Evolutionary conservation across 2,888 invertebrate genomes (phyloP).

Genomic region (Anagyrus pseudococci): DNA sequence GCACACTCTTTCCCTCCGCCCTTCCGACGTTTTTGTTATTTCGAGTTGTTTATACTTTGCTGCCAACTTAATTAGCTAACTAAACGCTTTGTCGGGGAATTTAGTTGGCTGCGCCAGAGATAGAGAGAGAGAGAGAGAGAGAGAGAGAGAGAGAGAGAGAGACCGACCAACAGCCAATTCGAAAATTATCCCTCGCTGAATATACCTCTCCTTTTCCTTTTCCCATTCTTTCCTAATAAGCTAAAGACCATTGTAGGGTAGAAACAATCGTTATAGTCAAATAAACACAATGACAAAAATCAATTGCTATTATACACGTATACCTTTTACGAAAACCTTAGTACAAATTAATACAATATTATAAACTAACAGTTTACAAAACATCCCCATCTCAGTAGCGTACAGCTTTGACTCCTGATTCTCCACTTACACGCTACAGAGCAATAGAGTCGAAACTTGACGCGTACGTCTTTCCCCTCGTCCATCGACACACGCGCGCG

Average conservation of each 20-base stretch:
- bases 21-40: not conserved
- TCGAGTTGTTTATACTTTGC: not conserved
- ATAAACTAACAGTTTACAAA: constrained; percentile 25
- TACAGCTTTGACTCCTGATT: too few relatives aligned
- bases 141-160: not conserved
- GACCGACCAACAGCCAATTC: not conserved
- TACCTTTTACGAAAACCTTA: too few relatives aligned
- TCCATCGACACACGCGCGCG: constrained; percentile 37
- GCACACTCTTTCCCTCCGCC: not conserved
- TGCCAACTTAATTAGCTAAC: not conserved
- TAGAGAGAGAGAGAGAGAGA: not conserved
- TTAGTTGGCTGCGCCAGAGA: not conserved
- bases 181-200: constrained; percentile 1
- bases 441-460: too few relatives aligned
- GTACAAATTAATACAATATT: too few relatives aligned
- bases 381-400: too few relatives aligned
- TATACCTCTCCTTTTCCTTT: constrained; percentile 10
- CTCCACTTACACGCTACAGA: too few relatives aligned
- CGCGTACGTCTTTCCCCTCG: constrained; percentile 32
- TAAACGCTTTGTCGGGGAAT: not conserved
- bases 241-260: too few relatives aligned
- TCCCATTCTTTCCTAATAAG: constrained; percentile 16
- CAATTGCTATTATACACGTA: not conserved
- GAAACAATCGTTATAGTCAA: too few relatives aligned
- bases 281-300: too few relatives aligned